phyloP scores from a whole-genome alignment of 37 sponge, comb jelly and placozoan genomes.

The Geodia barretti region DNA sequence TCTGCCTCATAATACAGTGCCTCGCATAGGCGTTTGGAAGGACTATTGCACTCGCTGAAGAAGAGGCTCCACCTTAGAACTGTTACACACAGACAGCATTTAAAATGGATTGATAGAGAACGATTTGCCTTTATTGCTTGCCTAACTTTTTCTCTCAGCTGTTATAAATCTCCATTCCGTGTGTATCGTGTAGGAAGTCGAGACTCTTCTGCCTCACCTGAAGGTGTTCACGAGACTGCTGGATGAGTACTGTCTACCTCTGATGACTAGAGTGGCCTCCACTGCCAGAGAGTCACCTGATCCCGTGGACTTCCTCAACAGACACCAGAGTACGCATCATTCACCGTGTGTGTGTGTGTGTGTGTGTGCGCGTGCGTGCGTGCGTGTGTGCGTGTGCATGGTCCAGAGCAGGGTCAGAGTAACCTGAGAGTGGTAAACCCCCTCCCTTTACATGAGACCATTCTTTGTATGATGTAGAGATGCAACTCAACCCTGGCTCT shows the following conservation, averaged over 20 bases:
- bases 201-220: slow-evolving; percentile 5
- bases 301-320: slow-evolving; percentile 14
- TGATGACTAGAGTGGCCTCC: background rate
- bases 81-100: too few relatives aligned
- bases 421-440: too few relatives aligned
- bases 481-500: background rate
- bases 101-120: too few relatives aligned
- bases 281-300: background rate
- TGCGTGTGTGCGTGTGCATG: too few relatives aligned
- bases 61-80: too few relatives aligned
- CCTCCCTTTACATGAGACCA: background rate
- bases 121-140: too few relatives aligned
- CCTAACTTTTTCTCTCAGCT: too few relatives aligned
- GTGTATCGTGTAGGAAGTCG: background rate
- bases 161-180: background rate
- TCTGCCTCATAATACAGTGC: too few relatives aligned
- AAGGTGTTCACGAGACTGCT: slow-evolving; percentile 13
- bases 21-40: too few relatives aligned
- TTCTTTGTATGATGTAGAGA: background rate
- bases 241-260: slow-evolving; percentile 19
- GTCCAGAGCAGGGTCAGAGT: too few relatives aligned
- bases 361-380: too few relatives aligned
- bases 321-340: slow-evolving; percentile 6
- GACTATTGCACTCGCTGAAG: too few relatives aligned
- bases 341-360: background rate